Evolutionary conservation across 2,888 invertebrate genomes (phyloP).

Genomic region (Drosophila longiperda): DNA sequence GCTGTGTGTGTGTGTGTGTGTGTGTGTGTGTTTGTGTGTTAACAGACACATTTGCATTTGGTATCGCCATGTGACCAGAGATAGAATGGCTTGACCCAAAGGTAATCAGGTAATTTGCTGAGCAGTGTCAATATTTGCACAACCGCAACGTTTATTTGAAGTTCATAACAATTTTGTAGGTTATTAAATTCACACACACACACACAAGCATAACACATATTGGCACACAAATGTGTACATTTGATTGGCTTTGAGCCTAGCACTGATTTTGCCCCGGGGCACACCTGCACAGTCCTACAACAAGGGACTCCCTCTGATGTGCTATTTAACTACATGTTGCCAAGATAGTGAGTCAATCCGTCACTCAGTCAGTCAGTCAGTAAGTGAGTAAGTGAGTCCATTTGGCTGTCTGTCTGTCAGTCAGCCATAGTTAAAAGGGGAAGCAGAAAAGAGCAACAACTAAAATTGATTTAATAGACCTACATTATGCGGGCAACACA

Average conservation of each 20-base stretch:
- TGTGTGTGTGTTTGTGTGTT: slow-evolving; percentile 22
- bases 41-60: slow-evolving; percentile 49
- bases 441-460: slow-evolving; percentile 70
- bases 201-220: slow-evolving; percentile 16
- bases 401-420: slow-evolving; percentile 1
- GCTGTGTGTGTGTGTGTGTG: slow-evolving; percentile 6
- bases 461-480: slow-evolving; percentile 75
- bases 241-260: background rate
- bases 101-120: slow-evolving; percentile 77
- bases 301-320: background rate
- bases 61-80: slow-evolving; percentile 40
- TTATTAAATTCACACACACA: slow-evolving; percentile 56
- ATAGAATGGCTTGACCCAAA: slow-evolving; percentile 73
- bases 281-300: slow-evolving; percentile 36
- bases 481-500: slow-evolving; percentile 47
- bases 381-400: slow-evolving; percentile 21
- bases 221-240: slow-evolving; percentile 2
- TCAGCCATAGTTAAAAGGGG: slow-evolving; percentile 56
- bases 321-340: slow-evolving; percentile 16
- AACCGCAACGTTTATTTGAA: slow-evolving; percentile 60
- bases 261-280: slow-evolving; percentile 51
- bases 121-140: slow-evolving; percentile 68
- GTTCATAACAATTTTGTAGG: slow-evolving; percentile 69
- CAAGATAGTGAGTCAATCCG: slow-evolving; percentile 22
- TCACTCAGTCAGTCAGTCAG: slow-evolving; percentile 28